phyloP scores from a whole-genome alignment of 2,888 invertebrate species.

The Oligia fasciuncula region DNA sequence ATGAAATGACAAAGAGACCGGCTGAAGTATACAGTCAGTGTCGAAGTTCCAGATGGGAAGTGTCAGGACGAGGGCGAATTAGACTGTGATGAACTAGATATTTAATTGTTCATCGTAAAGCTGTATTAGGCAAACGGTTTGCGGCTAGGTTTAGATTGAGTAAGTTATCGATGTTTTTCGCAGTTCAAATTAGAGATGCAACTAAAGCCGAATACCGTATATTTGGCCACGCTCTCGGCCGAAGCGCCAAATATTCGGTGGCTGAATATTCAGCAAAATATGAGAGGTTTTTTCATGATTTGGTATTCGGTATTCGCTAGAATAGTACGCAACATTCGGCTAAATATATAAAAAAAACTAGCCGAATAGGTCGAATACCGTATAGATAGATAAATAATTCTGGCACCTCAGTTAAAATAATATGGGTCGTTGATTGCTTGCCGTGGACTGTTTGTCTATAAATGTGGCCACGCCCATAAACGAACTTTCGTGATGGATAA shows the following conservation, averaged over 20 bases:
- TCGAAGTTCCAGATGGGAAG: constrained; percentile 66
- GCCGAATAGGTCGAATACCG: too few species aligned
- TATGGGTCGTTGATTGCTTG: not conserved
- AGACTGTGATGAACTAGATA: constrained; percentile 56
- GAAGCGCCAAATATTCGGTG: not conserved
- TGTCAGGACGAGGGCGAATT: constrained; percentile 22
- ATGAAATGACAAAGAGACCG: constrained; percentile 82
- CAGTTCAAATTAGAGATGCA: not conserved
- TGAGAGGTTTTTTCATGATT: not conserved
- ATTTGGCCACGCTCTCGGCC: not conserved
- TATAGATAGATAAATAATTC: not conserved
- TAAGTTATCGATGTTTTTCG: not conserved
- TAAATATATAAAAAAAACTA: not conserved
- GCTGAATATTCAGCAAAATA: not conserved
- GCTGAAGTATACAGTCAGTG: constrained; percentile 70
- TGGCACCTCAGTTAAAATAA: not conserved
- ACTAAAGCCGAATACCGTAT: not conserved
- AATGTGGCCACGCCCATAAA: not conserved
- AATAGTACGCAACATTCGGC: not conserved
- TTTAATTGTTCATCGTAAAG: constrained; percentile 22
- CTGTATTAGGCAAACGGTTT: not conserved
- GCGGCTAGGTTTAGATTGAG: not conserved
- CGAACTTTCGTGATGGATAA: not conserved
- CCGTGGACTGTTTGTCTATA: not conserved
- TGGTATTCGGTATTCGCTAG: not conserved